Evolutionary conservation across 1,140 invertebrate species (phyloP).

Genomic region (Eupristina koningsbergeri): DNA sequence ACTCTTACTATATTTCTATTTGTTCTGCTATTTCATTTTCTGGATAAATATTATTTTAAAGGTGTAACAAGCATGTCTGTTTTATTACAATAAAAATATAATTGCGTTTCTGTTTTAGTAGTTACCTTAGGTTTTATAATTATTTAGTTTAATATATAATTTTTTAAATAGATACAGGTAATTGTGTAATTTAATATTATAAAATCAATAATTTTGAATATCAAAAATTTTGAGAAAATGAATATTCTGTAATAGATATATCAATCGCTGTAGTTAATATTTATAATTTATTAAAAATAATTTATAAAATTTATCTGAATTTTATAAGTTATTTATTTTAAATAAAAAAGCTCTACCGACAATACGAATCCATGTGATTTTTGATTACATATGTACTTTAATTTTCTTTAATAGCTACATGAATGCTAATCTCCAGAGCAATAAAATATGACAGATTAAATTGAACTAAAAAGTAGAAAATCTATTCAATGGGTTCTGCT

Average conservation of each 20-base stretch:
- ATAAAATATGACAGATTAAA: neutral
- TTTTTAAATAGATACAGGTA: constrained; percentile 16
- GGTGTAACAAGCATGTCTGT: constrained; percentile 12
- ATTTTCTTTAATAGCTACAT: constrained; percentile 5
- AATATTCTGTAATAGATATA: neutral
- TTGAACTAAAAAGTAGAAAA: constrained; percentile 10
- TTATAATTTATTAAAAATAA: neutral
- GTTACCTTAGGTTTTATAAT: too few relatives aligned
- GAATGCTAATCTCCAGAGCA: neutral
- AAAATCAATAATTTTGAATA: neutral
- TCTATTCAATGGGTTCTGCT: constrained; percentile 18
- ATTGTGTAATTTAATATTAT: constrained; percentile 17
- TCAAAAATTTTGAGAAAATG: neutral
- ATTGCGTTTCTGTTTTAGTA: neutral
- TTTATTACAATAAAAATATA: constrained; percentile 30
- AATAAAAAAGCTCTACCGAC: neutral
- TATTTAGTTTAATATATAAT: neutral
- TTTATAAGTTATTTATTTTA: neutral
- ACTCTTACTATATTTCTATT: too few relatives aligned
- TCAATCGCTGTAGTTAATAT: neutral
- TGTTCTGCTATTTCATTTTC: neutral
- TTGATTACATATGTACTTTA: neutral
- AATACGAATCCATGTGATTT: neutral
- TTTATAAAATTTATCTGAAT: neutral
- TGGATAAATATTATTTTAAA: constrained; percentile 16